Evolutionary conservation across 2,888 invertebrate genomes (phyloP), one percentile per base, ranked within the genome.

Genomic region (Augochlorella aurata): DNA sequence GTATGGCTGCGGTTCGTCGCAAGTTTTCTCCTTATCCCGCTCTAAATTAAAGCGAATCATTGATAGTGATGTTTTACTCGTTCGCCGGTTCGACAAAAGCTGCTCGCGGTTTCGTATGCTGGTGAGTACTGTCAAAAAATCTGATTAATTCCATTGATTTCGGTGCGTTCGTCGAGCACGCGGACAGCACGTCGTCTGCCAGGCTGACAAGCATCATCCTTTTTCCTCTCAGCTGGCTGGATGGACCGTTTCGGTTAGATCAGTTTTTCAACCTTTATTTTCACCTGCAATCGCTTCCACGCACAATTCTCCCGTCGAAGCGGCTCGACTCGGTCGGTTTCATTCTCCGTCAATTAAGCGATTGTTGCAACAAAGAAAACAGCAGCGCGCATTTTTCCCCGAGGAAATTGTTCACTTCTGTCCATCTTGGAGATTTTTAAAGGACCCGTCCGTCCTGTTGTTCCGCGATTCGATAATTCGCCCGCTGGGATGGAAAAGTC

Each of bases 151-250:
- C 29, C 58, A 66, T 44, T 18, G 10, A 65, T 76, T 24, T 47
- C 38, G 44, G 49, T 29, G 10, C 44, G 70, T 73, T 66, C 68
- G 49, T 18, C 54, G 69, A 81, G 80, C 90, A 90, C 89, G 90
- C 90, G 90, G 89, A 81, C 87, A 80, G 86, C 87, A 87, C 85
- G 90, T 92, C 91, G 91, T 91, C 92, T 90, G 91, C 91, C 91
- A 89, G 77, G 87, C 84, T 86, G 86, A 89, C 87, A 90, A 86
- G 88, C 89, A 86, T 71, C 79, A 79, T 66, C 77, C 76, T 82
- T 81, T 83, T 74, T 73, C 81, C 83, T 79, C 81, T 81, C 82
- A 77, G 44, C 75, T 77, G 74, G 66, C 72, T 77, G 67, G 70
- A 75, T 81, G 84, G 84, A 86, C 82, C 75, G 67, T 79, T 74